phyloP scores from a whole-genome alignment of 2,888 invertebrate species.

The Pherbina coryleti region DNA sequence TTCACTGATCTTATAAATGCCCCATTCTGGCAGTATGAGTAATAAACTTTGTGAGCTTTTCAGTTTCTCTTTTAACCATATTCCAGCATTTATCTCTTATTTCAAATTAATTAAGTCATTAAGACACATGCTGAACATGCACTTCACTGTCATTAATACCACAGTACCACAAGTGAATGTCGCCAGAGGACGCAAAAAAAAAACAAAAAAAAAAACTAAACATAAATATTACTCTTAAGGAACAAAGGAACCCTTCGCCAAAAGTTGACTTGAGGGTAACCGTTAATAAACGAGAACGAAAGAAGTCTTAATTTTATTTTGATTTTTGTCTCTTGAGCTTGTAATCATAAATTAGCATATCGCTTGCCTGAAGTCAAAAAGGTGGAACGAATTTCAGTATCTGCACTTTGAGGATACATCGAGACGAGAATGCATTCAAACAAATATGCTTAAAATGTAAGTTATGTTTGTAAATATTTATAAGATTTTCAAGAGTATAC shows the following conservation, averaged over 20 bases:
- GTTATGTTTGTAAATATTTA: too few species aligned
- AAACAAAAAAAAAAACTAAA: not conserved
- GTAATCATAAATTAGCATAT: constrained; percentile 21
- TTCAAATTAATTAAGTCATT: constrained; percentile 24
- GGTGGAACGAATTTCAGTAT: constrained; percentile 32
- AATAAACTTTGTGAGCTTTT: not conserved
- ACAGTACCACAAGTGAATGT: not conserved
- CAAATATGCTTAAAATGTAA: too few species aligned
- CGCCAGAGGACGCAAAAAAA: not conserved
- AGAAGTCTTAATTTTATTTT: not conserved
- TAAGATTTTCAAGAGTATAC: too few species aligned
- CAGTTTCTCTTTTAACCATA: not conserved
- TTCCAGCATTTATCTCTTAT: not conserved
- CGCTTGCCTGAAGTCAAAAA: not conserved
- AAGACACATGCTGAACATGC: not conserved
- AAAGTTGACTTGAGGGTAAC: not conserved
- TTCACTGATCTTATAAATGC: not conserved
- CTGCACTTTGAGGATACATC: not conserved
- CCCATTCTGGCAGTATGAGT: not conserved
- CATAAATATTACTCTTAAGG: not conserved
- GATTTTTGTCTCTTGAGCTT: not conserved
- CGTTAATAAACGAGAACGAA: not conserved
- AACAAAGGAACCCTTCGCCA: not conserved
- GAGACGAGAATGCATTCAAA: not conserved
- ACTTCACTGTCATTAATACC: not conserved